These are phyloP conservation scores for Eilema griseolum DNA, from an alignment of 2,888 invertebrate species.

Conservation along the genomic window DNA sequence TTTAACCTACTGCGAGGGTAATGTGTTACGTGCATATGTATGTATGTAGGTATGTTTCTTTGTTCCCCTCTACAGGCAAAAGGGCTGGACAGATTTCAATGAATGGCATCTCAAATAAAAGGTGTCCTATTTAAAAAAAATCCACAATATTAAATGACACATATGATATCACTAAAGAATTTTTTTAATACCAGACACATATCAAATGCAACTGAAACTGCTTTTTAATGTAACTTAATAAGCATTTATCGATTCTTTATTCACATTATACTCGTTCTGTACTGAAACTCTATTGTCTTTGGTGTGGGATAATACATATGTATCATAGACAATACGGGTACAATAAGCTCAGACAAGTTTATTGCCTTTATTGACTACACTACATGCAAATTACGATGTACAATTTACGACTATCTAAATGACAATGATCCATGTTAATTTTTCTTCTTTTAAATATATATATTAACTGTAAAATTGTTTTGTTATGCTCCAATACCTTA, in stretches of 20 bases:
- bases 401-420: slow-evolving; percentile 3
- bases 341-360: slow-evolving; percentile 19
- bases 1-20: too few species aligned
- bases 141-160: too few species aligned
- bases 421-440: neutral
- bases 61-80: too few species aligned
- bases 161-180: too few species aligned
- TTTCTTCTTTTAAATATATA: too few species aligned
- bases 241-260: neutral
- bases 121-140: too few species aligned
- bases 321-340: slow-evolving; percentile 22
- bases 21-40: too few species aligned
- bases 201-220: neutral
- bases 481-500: too few species aligned
- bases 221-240: slow-evolving; percentile 2
- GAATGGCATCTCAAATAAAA: too few species aligned
- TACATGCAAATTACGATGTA: slow-evolving; percentile 11
- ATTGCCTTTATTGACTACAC: slow-evolving; percentile 12
- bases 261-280: neutral
- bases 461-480: too few species aligned
- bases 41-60: too few species aligned
- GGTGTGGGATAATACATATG: slow-evolving; percentile 17
- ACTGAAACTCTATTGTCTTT: slow-evolving; percentile 23
- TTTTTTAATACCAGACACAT: neutral
- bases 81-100: too few species aligned